phyloP scores from a whole-genome alignment of 2,113 vertebrate species.

The Beaufortia kweichowensis region DNA sequence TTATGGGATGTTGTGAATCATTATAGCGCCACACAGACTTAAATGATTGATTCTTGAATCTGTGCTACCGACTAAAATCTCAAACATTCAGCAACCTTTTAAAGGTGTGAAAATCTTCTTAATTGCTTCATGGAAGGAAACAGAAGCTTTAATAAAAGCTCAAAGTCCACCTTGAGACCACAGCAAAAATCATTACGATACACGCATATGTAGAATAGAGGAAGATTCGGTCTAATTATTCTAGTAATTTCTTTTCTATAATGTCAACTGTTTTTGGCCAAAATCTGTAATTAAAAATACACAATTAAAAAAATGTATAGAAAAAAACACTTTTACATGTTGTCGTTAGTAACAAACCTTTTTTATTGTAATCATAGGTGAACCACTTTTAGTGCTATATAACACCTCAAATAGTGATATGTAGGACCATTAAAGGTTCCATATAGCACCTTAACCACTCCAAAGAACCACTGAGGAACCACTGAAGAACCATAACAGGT shows the following conservation, averaged over 20 bases:
- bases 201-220: not conserved
- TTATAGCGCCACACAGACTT: not conserved
- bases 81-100: conserved; percentile 12
- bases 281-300: conserved; percentile 6
- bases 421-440: no score
- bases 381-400: no score
- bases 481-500: no score
- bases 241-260: no score
- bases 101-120: conserved; percentile 31
- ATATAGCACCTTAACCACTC: no score
- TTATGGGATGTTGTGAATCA: not conserved
- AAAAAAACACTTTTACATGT: no score
- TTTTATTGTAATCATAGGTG: no score
- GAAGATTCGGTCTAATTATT: no score
- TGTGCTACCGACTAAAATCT: conserved; percentile 18
- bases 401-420: no score
- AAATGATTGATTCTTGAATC: conserved; percentile 19
- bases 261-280: not conserved
- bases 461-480: no score
- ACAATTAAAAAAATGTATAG: not conserved
- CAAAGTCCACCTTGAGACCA: conserved; percentile 7
- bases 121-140: conserved; percentile 37
- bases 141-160: conserved; percentile 1
- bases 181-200: not conserved
- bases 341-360: no score